Evolutionary conservation across 2,113 vertebrate genomes (phyloP), one percentile per base, ranked within the genome.

Genomic region (Notothenia coriiceps): DNA sequence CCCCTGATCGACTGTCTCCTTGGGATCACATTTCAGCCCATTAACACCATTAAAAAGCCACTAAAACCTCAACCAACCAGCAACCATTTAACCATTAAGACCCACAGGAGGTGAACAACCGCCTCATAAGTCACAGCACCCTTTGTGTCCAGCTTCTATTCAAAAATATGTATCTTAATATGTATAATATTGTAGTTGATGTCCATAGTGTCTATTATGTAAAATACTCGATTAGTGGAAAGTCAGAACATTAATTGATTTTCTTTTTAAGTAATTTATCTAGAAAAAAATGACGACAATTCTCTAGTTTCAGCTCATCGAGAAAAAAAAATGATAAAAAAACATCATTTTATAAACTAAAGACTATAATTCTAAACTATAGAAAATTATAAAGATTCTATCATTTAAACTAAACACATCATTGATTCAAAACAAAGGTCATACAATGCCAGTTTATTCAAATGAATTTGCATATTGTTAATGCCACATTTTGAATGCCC

Each of bases 41-140:
- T 94, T 92, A 93, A 93, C 91, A 93, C 91, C 93, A 94, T 93
- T 94, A 94, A 91, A 93, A 93, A 94, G 62, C 93, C 93, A 92
- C 93, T 93, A 92, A 94, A 93, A 92, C 92, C 93, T 92, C 92
- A 92, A 89, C 91, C 88, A 93, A 91, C 80, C 86, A 88, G 82
- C 79, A 85, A 92, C 82, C 89, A 89, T 93, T 93, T 93, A 91
- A 91, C 88, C 93, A 93, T 93, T 90, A 87, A 84, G 86, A 89
- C 81, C 77, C 83, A 90, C n/a, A 88, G 83, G 88, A 11, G 84
- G 81, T 74, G 73, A 71, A 75, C 60, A 83, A 84, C 46, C 50
- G 56, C 66, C 62, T 75, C 57, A 11, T 10, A 68, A 65, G 50
- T 71, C 70, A 64, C 35, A 78, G 77, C 59, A 66, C 61, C 40